phyloP scores from a whole-genome alignment of 2,888 invertebrate species.

The Sepioteuthis lessoniana region DNA sequence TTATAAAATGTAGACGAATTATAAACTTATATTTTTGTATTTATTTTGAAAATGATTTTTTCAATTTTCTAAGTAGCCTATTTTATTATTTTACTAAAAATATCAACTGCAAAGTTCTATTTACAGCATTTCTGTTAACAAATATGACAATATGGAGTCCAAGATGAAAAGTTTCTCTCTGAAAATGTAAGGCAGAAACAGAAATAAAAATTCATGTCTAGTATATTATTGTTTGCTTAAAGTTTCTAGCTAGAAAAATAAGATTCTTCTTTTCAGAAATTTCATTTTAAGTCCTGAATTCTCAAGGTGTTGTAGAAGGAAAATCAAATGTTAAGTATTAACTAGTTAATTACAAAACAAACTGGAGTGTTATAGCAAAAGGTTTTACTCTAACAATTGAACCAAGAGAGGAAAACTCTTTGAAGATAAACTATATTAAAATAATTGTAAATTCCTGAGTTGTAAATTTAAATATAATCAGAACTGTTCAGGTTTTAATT shows the following conservation, averaged over 20 bases:
- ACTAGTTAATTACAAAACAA: background rate
- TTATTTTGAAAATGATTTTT: no score
- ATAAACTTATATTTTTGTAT: no score
- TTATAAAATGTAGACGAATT: no score
- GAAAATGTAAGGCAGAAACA: background rate
- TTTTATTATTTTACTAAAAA: background rate
- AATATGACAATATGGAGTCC: background rate
- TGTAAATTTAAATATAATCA: background rate
- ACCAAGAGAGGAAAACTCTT: background rate
- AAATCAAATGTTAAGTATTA: background rate
- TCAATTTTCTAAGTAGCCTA: background rate
- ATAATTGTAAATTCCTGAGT: background rate
- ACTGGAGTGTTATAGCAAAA: background rate
- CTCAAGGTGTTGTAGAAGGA: background rate
- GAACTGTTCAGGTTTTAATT: no score
- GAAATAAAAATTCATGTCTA: background rate
- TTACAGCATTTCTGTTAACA: background rate
- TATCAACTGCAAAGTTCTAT: background rate
- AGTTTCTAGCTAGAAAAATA: no score
- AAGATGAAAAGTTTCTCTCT: background rate
- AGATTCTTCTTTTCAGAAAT: no score
- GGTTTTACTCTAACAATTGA: slow-evolving; percentile 4
- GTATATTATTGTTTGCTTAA: no score
- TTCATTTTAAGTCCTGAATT: background rate
- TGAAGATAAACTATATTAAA: background rate